Evolutionary conservation across 2,888 invertebrate genomes (phyloP), one percentile per base, ranked within the genome.

Genomic region (Brachylomia viminalis): DNA sequence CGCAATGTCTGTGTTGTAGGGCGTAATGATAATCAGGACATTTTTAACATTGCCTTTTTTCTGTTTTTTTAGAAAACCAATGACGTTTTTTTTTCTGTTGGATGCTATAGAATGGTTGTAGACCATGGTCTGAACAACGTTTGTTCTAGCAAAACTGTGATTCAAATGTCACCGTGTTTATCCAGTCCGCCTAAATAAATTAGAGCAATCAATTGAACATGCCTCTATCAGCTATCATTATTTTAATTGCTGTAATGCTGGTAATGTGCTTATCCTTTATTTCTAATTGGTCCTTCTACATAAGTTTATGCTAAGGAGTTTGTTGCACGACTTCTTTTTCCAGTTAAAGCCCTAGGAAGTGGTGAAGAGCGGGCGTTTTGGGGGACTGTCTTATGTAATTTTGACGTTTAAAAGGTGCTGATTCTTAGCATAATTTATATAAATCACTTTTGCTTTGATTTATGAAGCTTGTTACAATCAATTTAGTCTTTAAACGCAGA

Each of bases 141-240:
- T n/a, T n/a, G n/a, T n/a, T n/a, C n/a, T n/a, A n/a, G n/a, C n/a
- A n/a, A n/a, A n/a, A n/a, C n/a, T n/a, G n/a, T n/a, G n/a, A n/a
- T n/a, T n/a, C n/a, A n/a, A n/a, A n/a, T n/a, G n/a, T n/a, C n/a
- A n/a, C n/a, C n/a, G n/a, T n/a, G n/a, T n/a, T n/a, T n/a, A n/a
- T n/a, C 27, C 76, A 56, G 47, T 13, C 11, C n/a, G 52, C 52
- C 17, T 66, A 49, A 70, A 66, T 72, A 72, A 69, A 77, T 75
- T 30, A 65, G 23, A 56, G 30, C 4, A 47, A 69, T 81, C 69
- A 67, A 69, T 33, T 47, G 45, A 66, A 58, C 65, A 42, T 8
- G 66, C 15, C 15, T 59, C 58, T 17, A 52, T 68, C 23, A 56
- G 62, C 45, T 33, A 27, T 30, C 20, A 38, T 70, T 76, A 77